These are phyloP conservation scores for Dendrophyllia cribrosa DNA, from an alignment of 64 coral and sea anemone species.

Conservation along the genomic window DNA sequence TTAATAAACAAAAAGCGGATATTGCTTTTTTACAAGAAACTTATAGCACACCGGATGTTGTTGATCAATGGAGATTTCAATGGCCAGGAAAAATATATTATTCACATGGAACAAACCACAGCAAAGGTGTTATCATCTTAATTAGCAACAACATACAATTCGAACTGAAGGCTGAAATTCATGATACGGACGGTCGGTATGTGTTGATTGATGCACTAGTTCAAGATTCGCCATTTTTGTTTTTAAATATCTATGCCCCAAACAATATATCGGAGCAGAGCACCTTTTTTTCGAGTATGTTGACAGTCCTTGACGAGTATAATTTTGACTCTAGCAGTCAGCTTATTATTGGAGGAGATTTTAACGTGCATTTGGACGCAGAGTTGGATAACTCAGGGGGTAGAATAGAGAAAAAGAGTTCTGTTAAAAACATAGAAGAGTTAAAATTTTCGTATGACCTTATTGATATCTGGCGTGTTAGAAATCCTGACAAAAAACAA, in stretches of 20 bases:
- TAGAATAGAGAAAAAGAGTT: constrained; percentile 27
- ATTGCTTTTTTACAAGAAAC: constrained; percentile 27
- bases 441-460: constrained; percentile 40
- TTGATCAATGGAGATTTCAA: constrained; percentile 12
- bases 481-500: constrained; percentile 44
- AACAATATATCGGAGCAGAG: constrained; percentile 27
- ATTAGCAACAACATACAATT: constrained; percentile 11
- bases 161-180: not conserved
- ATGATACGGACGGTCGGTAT: constrained; percentile 28
- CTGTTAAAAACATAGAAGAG: constrained; percentile 22
- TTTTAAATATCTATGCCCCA: constrained; percentile 52
- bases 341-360: constrained; percentile 48
- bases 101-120: constrained; percentile 64
- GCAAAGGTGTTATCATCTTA: constrained; percentile 35
- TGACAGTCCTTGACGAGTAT: constrained; percentile 1
- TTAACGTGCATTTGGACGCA: constrained; percentile 25
- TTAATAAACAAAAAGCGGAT: constrained; percentile 7
- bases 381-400: constrained; percentile 52
- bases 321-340: constrained; percentile 15
- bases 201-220: constrained; percentile 25
- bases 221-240: constrained; percentile 48
- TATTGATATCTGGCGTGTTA: constrained; percentile 60
- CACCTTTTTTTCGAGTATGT: constrained; percentile 43
- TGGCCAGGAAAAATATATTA: constrained; percentile 34
- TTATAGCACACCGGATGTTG: not conserved